phyloP scores from a whole-genome alignment of 2,888 invertebrate species.

The Periphyllus acericola region DNA sequence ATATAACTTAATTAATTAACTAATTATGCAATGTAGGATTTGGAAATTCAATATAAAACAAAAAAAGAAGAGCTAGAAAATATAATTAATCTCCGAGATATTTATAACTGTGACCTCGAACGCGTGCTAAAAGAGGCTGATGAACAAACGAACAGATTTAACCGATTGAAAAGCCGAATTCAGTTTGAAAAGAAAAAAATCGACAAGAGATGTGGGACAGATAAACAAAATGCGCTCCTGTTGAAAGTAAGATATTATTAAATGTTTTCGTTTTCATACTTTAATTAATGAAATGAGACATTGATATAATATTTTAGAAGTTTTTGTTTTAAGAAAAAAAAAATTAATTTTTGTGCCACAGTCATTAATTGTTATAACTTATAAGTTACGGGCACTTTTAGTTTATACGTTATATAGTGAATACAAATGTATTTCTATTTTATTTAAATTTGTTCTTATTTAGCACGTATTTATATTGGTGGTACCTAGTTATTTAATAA shows the following conservation, averaged over 20 bases:
- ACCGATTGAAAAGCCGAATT: conserved; percentile 67
- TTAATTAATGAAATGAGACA: not conserved
- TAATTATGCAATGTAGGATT: not conserved
- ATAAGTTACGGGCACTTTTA: too few species aligned
- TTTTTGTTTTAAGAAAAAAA: too few species aligned
- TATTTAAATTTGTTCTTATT: too few species aligned
- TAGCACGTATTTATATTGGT: too few species aligned
- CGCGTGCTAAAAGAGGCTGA: conserved; percentile 67
- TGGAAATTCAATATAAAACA: conserved; percentile 18
- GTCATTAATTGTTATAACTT: too few species aligned
- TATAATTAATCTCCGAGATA: conserved; percentile 65
- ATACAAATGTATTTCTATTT: too few species aligned
- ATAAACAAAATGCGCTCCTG: conserved; percentile 24
- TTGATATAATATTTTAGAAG: not conserved
- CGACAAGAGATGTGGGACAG: conserved; percentile 14
- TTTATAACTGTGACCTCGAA: conserved; percentile 65
- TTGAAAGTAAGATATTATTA: conserved; percentile 39
- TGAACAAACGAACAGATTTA: conserved; percentile 66
- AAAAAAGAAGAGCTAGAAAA: conserved; percentile 35
- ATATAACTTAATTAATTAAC: not conserved
- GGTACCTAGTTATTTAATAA: too few species aligned
- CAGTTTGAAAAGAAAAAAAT: conserved; percentile 69
- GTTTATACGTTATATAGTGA: too few species aligned
- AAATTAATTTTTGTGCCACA: too few species aligned
- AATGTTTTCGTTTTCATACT: not conserved